These are phyloP conservation scores for Nasonia vitripennis DNA, from an alignment of 1,140 invertebrate species.

Conservation along the genomic window DNA sequence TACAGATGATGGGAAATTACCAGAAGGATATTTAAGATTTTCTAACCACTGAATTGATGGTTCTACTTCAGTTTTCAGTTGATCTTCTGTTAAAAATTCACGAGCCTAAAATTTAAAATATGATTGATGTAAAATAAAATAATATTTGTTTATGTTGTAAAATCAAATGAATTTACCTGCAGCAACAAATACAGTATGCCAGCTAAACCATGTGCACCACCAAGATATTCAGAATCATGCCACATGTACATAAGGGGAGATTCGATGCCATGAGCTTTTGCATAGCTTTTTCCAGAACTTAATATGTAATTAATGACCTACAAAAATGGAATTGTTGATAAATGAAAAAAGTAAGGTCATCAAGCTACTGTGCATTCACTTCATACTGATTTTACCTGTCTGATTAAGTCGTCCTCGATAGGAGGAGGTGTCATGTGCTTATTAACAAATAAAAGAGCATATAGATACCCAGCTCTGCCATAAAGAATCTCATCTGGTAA, in stretches of 20 bases:
- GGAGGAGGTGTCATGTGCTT: conserved; percentile 76
- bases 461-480: conserved; percentile 91
- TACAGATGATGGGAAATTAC: conserved; percentile 91
- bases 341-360: not conserved
- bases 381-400: conserved; percentile 66
- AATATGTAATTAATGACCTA: conserved; percentile 82
- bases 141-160: conserved; percentile 32
- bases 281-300: conserved; percentile 79
- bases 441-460: conserved; percentile 83
- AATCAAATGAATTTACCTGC: conserved; percentile 76
- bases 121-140: conserved; percentile 3
- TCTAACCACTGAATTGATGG: conserved; percentile 82
- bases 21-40: conserved; percentile 80
- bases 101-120: conserved; percentile 71
- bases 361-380: not conserved
- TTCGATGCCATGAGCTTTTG: conserved; percentile 71
- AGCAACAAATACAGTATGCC: conserved; percentile 90
- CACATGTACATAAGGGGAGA: conserved; percentile 88
- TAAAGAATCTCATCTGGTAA: conserved; percentile 90
- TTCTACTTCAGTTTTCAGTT: conserved; percentile 77
- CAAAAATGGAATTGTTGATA: conserved; percentile 44
- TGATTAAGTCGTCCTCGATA: conserved; percentile 73
- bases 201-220: conserved; percentile 90
- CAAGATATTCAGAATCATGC: conserved; percentile 92
- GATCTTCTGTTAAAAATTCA: conserved; percentile 74